Conservation (phyloP, 1,140 invertebrate species). For the Brachionus paranguensis region DNA sequence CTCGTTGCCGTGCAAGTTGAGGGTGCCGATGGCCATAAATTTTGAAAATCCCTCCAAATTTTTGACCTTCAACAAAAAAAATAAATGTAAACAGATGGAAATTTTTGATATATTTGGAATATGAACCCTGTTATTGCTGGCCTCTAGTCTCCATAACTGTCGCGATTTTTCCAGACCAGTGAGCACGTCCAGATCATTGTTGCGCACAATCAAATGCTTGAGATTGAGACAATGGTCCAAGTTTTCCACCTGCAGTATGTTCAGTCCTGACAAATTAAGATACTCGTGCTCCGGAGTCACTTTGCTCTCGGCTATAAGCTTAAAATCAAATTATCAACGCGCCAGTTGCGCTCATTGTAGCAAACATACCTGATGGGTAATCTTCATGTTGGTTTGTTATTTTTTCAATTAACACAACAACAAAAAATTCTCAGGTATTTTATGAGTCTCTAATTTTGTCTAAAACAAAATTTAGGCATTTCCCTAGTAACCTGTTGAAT, state of each 20-base stretch:
- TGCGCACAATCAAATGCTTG: slow-evolving; percentile 45
- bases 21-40: slow-evolving; percentile 50
- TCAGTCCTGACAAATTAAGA: slow-evolving; percentile 48
- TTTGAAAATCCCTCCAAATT: slow-evolving; percentile 47
- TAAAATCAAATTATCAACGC: not conserved
- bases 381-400: slow-evolving; percentile 1
- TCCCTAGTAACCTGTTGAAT: slow-evolving; percentile 11
- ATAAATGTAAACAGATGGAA: not conserved
- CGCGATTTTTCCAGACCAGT: slow-evolving; percentile 45
- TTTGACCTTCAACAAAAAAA: slow-evolving; percentile 40
- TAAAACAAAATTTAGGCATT: slow-evolving; percentile 11
- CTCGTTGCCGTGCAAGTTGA: slow-evolving; percentile 51
- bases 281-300: slow-evolving; percentile 46
- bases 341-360: slow-evolving; percentile 48
- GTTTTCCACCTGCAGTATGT: slow-evolving; percentile 45
- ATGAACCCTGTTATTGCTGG: slow-evolving; percentile 50
- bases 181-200: slow-evolving; percentile 47
- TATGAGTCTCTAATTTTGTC: not conserved
- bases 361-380: slow-evolving; percentile 60
- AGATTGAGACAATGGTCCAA: slow-evolving; percentile 45
- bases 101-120: not conserved
- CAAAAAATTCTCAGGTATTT: slow-evolving; percentile 15
- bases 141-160: slow-evolving; percentile 51
- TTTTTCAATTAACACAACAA: not conserved
- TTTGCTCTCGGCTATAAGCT: slow-evolving; percentile 35